These are phyloP conservation scores for Lasioglossum baleicum DNA, from an alignment of 1,140 invertebrate species.

Conservation along the genomic window DNA sequence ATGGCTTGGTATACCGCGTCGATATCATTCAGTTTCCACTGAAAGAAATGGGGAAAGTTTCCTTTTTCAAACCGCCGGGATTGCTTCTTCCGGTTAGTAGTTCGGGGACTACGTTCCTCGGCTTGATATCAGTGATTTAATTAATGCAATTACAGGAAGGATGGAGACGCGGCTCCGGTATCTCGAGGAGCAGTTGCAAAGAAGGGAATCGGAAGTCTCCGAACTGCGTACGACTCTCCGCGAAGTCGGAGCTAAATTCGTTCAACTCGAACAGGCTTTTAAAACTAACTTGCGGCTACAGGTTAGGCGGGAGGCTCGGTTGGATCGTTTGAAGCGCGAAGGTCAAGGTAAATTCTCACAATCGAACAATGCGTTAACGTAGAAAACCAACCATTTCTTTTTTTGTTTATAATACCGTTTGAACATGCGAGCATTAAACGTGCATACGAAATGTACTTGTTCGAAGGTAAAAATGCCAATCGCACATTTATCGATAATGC, in stretches of 20 bases:
- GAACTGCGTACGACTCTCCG: slow-evolving; percentile 57
- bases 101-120: neutral
- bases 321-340: slow-evolving; percentile 61
- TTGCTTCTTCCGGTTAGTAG: neutral
- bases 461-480: too few relatives aligned
- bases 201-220: slow-evolving; percentile 48
- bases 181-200: slow-evolving; percentile 45
- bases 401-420: too few relatives aligned
- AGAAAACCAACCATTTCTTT: too few relatives aligned
- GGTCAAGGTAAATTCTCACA: slow-evolving; percentile 42
- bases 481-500: too few relatives aligned
- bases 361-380: too few relatives aligned
- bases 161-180: slow-evolving; percentile 22
- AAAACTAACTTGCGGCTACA: slow-evolving; percentile 67
- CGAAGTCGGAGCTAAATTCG: slow-evolving; percentile 65
- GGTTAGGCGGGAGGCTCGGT: slow-evolving; percentile 53
- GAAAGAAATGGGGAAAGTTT: neutral
- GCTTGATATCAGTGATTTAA: slow-evolving; percentile 31
- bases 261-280: slow-evolving; percentile 64
- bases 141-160: slow-evolving; percentile 50
- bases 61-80: neutral
- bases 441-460: too few relatives aligned
- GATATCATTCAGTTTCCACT: neutral
- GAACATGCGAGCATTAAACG: too few relatives aligned
- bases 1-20: neutral